phyloP scores from a whole-genome alignment of 1,140 invertebrate genomes.

The Melanaphis sacchari region DNA sequence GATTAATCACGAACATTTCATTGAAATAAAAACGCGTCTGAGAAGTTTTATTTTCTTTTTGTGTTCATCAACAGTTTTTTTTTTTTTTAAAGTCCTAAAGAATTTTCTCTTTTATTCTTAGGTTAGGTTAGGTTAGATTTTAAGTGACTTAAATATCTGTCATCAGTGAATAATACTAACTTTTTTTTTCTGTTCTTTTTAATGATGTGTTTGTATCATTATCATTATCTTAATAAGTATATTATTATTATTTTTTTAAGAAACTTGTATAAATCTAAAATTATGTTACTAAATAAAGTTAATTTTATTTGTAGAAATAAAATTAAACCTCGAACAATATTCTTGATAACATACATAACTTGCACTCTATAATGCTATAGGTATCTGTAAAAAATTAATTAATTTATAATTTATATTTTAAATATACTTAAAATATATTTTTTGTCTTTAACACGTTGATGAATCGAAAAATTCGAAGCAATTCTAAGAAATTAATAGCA shows the following conservation, averaged over 20 bases:
- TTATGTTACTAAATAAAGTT: neutral
- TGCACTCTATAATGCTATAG: too few species aligned
- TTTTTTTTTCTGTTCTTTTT: neutral
- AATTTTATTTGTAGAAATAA: neutral
- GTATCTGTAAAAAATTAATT: neutral
- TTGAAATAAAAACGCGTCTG: conserved; percentile 14
- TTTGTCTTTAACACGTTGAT: neutral
- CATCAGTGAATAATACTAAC: neutral
- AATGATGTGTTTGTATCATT: neutral
- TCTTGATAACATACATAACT: too few species aligned
- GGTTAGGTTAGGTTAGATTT: neutral
- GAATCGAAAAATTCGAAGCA: neutral
- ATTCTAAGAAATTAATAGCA: neutral
- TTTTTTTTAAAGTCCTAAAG: neutral
- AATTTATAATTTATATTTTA: neutral
- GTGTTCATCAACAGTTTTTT: conserved; percentile 20
- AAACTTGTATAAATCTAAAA: neutral
- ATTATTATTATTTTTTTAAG: neutral
- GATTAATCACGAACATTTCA: conserved; percentile 17
- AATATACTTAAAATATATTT: neutral
- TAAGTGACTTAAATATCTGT: neutral
- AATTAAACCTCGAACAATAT: neutral
- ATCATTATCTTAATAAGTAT: neutral
- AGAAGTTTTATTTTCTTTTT: conserved; percentile 16
- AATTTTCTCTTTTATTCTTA: neutral